Evolutionary conservation across 2,888 invertebrate genomes (phyloP).

Genomic region (Andrena fulva): DNA sequence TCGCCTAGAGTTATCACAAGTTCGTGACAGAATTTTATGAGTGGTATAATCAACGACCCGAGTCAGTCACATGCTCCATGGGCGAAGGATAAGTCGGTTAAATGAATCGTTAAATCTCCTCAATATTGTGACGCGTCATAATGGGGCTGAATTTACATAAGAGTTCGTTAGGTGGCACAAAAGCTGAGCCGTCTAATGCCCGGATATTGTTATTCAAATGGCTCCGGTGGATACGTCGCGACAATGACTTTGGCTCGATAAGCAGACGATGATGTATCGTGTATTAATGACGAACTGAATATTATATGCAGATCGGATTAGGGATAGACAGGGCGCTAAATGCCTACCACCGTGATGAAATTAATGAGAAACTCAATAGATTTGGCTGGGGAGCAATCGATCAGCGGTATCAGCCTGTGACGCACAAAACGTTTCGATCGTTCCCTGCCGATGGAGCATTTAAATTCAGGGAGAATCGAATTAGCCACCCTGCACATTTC

Average conservation of each 20-base stretch:
- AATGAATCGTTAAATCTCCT: constrained; percentile 76
- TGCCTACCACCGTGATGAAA: constrained; percentile 61
- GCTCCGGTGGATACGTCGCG: constrained; percentile 19
- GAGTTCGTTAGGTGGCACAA: constrained; percentile 70
- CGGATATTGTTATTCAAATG: constrained; percentile 83
- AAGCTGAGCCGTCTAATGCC: constrained; percentile 72
- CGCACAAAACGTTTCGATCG: constrained; percentile 49
- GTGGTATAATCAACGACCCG: not conserved
- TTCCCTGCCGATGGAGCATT: constrained; percentile 50
- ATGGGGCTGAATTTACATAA: constrained; percentile 73
- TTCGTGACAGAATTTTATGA: constrained; percentile 11
- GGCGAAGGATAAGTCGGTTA: constrained; percentile 57
- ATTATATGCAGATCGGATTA: constrained; percentile 75
- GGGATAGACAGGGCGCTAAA: constrained; percentile 68
- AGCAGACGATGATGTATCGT: constrained; percentile 75
- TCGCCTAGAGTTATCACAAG: not conserved
- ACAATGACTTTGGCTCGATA: constrained; percentile 51
- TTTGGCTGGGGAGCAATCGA: constrained; percentile 44
- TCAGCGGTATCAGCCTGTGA: constrained; percentile 32
- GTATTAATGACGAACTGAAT: constrained; percentile 74
- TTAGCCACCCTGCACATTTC: constrained; percentile 14
- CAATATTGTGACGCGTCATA: constrained; percentile 78
- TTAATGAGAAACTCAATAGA: constrained; percentile 66
- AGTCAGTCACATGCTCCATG: constrained; percentile 11
- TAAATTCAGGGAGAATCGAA: constrained; percentile 52